Evolutionary conservation across 2,113 vertebrate species (phyloP), one percentile per base, ranked within the genome.

Genomic region (Mystacornis crossleyi): DNA sequence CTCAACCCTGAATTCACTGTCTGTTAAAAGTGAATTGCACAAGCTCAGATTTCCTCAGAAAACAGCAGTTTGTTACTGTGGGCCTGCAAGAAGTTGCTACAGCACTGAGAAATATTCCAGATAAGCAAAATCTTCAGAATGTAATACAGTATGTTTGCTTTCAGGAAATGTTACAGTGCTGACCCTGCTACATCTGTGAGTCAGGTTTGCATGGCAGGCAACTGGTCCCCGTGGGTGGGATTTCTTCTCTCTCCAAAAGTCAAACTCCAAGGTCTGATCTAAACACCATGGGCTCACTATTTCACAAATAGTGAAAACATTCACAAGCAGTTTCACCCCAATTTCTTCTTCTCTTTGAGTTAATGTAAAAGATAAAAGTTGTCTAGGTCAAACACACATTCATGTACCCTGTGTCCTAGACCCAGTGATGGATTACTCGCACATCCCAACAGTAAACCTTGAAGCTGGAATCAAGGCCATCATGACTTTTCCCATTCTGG

Each of bases 31-130:
- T 45, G 73, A 90, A 77, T 97, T 94, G 92, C 93, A 94, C 77
- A 97, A 97, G 92, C 61, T 89, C 64, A 93, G 79, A 95, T 96
- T 96, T 95, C 93, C 90, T 96, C 96, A 95, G 92, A 96, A 94
- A 96, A 81, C n/a, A 95, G 57, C 95, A 93, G 92, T 93, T 92
- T 96, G 60, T 83, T 90, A 67, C 86, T 83, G 72, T 67, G 72
- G 40, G 64, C 60, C 75, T 96, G 90, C 93, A 95, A 93, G 80
- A 96, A 90, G 69, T 96, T 96, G 66, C 86, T 93, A 88, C 81
- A 94, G 66, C 75, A 64, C 87, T 26, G n/a, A 95, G 85, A 95
- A 96, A 92, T 70, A 95, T 86, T 94, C 90, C 86, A 96, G 92
- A 96, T 96, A 97, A 93, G 92, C 94, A 94, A 96, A 97, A 90